Evolutionary conservation across 1,140 invertebrate species (phyloP), one percentile per base, ranked within the genome.

Genomic region (Trichonephila clavata): DNA sequence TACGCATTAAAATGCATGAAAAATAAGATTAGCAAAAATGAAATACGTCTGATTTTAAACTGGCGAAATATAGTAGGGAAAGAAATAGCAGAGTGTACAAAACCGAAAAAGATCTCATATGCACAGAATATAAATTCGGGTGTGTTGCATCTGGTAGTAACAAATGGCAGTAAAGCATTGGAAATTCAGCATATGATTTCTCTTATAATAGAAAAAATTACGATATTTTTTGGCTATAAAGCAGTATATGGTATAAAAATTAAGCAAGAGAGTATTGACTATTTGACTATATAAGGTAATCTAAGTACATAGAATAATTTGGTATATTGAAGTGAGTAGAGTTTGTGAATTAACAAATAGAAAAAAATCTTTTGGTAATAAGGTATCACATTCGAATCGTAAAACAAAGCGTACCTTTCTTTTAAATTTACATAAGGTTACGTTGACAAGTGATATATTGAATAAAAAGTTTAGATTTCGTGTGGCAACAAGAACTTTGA

Each of bases 341-440:
- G 68, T 71, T 71, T 71, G 68, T 71, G 68, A 71, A 71, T 71
- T 71, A 71, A 71, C 68, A 71, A 71, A 71, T 32, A 71, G 59
- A 71, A 71, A n/a, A 71, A 24, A 71, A 71, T 71, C 13, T 71
- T n/a, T 71, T 32, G 27, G 68, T 32, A 71, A 71, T 71, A 71
- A 71, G 68, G 68, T 71, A 71, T 71, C 68, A 71, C 27, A 71
- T 71, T 71, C 68, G 27, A 71, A 71, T 71, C 27, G 80, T 83
- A 83, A 50, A 83, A 83, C 43, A 27, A 83, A 83, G 80, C 43
- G 43, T 83, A 60, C 59, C 68, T 71, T 71, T 71, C 68, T 71
- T 71, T 71, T 71, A 71, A 71, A 71, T 71, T 71, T 71, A 71
- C 68, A 71, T 71, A 71, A 71, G 68, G 68, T 71, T 71, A 71